phyloP scores from a whole-genome alignment of 1,140 invertebrate species.

The Drosophila pectinifera region DNA sequence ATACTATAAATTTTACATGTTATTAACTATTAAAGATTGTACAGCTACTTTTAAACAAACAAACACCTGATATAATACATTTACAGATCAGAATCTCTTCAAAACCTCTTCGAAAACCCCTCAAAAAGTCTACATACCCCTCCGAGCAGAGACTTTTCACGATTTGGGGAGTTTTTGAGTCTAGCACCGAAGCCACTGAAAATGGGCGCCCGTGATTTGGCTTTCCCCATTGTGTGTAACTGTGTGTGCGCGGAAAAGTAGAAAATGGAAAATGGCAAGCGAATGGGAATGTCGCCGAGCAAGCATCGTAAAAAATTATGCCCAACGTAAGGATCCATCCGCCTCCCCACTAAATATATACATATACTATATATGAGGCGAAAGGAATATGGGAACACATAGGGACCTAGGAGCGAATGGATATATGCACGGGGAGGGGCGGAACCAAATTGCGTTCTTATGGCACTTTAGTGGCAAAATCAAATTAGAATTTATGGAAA shows the following conservation, averaged over 20 bases:
- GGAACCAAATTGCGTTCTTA: constrained; percentile 75
- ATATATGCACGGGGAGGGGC: constrained; percentile 1
- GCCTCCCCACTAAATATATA: constrained; percentile 19
- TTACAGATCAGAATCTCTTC: background rate
- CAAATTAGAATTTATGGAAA: constrained; percentile 84
- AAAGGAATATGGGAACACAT: constrained; percentile 1
- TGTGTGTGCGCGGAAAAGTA: constrained; percentile 52
- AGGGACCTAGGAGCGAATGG: background rate
- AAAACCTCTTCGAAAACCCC: background rate
- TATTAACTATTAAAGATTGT: no score
- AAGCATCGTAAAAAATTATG: constrained; percentile 82
- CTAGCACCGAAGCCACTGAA: constrained; percentile 43
- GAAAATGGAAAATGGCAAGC: constrained; percentile 76
- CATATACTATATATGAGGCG: background rate
- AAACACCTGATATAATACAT: no score
- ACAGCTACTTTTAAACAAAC: no score
- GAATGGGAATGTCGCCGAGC: constrained; percentile 74
- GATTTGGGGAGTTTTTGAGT: constrained; percentile 22
- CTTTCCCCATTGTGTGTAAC: constrained; percentile 39
- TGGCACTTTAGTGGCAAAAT: constrained; percentile 83
- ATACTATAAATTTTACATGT: no score
- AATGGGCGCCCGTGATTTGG: constrained; percentile 81
- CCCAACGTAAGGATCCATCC: constrained; percentile 64
- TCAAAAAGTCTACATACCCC: constrained; percentile 13
- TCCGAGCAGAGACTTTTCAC: background rate